Conservation (phyloP, 2,888 invertebrate genomes). For the Ormia ochracea region DNA sequence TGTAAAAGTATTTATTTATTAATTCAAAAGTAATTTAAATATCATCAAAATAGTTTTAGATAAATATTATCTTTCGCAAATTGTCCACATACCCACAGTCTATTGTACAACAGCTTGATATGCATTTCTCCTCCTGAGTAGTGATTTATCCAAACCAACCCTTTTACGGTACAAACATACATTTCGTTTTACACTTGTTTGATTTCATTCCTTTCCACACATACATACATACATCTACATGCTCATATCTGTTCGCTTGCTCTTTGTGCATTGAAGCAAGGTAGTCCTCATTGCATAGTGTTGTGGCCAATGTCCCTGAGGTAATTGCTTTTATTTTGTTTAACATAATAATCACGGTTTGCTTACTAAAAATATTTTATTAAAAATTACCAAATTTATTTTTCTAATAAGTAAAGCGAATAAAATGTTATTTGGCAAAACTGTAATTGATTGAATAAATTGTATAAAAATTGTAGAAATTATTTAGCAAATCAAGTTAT, state of each 20-base stretch:
- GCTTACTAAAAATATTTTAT: not conserved
- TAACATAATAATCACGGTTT: conserved; percentile 1
- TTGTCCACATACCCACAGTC: not conserved
- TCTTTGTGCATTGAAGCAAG: not conserved
- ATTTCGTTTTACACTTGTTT: not conserved
- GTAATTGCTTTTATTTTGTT: conserved; percentile 38
- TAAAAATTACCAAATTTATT: not conserved
- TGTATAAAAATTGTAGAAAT: conserved; percentile 12
- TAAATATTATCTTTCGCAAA: not conserved
- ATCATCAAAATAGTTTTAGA: conserved; percentile 17
- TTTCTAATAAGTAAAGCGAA: not conserved
- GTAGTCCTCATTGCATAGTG: conserved; percentile 38
- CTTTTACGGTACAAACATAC: not conserved
- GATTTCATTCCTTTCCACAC: no score
- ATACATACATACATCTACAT: no score
- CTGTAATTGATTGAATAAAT: conserved; percentile 48
- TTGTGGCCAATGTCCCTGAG: conserved; percentile 42
- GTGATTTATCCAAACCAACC: not conserved
- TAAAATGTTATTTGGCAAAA: conserved; percentile 10
- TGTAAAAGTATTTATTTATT: conserved; percentile 12
- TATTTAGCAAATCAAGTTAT: not conserved
- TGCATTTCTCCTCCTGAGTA: not conserved
- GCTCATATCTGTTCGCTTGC: not conserved
- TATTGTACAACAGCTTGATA: not conserved
- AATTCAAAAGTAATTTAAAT: conserved; percentile 36